Percentiles rank a stretch among this genome's conserved stretches.
Conservation (phyloP, 2,888 invertebrate genomes). For the Drosophila nr. medialis region DNA sequence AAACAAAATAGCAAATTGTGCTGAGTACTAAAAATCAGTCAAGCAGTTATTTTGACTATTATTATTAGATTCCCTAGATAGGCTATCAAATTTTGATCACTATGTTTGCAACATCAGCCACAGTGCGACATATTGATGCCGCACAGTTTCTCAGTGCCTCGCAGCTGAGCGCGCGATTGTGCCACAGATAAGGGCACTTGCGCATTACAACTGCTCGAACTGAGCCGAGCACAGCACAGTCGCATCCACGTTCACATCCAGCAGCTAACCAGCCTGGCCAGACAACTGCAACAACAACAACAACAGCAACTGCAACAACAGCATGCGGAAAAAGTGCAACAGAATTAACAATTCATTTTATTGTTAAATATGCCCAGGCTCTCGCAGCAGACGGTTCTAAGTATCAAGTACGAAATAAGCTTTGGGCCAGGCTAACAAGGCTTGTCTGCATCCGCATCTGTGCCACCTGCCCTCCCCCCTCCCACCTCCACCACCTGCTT, state of each 20-base stretch:
- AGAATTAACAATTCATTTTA: conserved; percentile 80
- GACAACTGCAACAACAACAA: conserved; percentile 30
- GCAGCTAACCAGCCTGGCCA: conserved; percentile 24
- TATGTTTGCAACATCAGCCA: conserved; percentile 10
- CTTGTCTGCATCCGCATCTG: conserved; percentile 52
- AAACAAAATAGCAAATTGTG: accelerated
- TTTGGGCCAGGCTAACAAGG: conserved; percentile 66
- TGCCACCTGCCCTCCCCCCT: not conserved
- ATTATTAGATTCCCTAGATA: not conserved
- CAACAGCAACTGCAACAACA: conserved; percentile 21
- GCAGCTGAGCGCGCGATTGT: conserved; percentile 69
- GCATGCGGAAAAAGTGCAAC: conserved; percentile 67
- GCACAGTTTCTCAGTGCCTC: conserved; percentile 24
- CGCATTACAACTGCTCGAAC: conserved; percentile 67
- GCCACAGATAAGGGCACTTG: conserved; percentile 79
- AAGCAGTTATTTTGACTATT: not conserved
- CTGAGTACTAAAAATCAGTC: not conserved
- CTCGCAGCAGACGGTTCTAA: conserved; percentile 40
- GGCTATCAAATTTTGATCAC: not conserved
- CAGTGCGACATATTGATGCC: conserved; percentile 28
- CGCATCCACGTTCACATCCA: conserved; percentile 39
- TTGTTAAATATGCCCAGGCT: conserved; percentile 71
- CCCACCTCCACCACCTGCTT: not conserved
- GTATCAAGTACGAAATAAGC: conserved; percentile 33
- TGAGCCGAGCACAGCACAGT: conserved; percentile 26